Percentiles rank a stretch among this genome's conserved stretches.
Evolutionary conservation across 2,113 vertebrate genomes (phyloP).

Genomic region (Menidia beryllina): DNA sequence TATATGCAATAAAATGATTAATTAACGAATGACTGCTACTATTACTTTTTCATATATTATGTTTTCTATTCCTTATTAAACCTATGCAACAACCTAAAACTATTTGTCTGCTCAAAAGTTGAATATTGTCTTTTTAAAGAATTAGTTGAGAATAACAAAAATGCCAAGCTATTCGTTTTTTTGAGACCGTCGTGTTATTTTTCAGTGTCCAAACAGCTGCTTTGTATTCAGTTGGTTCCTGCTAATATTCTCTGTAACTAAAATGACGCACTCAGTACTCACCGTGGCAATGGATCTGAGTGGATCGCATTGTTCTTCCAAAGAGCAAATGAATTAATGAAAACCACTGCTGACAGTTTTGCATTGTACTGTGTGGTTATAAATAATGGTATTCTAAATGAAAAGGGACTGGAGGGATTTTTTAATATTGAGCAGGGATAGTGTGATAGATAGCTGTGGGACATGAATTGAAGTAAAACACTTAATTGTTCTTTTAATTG

Average conservation of each 20-base stretch:
- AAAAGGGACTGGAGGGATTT: not conserved
- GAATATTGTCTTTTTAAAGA: no score
- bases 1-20: no score
- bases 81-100: no score
- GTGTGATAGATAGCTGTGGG: not conserved
- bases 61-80: no score
- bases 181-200: not conserved
- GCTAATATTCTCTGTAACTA: not conserved
- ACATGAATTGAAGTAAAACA: not conserved
- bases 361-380: not conserved
- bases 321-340: not conserved
- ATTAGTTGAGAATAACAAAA: no score
- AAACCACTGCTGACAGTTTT: not conserved
- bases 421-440: not conserved
- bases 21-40: no score
- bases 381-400: not conserved
- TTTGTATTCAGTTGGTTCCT: not conserved
- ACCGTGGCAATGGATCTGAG: conserved; percentile 1
- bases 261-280: conserved; percentile 6
- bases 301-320: not conserved
- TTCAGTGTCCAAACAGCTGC: not conserved
- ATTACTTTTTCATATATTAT: no score
- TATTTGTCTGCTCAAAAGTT: no score
- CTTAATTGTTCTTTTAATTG: no score
- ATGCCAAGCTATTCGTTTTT: no score